Base-by-base conservation (phyloP, 1,140 invertebrate genomes). In the Oreohelix idahoensis region DNA sequence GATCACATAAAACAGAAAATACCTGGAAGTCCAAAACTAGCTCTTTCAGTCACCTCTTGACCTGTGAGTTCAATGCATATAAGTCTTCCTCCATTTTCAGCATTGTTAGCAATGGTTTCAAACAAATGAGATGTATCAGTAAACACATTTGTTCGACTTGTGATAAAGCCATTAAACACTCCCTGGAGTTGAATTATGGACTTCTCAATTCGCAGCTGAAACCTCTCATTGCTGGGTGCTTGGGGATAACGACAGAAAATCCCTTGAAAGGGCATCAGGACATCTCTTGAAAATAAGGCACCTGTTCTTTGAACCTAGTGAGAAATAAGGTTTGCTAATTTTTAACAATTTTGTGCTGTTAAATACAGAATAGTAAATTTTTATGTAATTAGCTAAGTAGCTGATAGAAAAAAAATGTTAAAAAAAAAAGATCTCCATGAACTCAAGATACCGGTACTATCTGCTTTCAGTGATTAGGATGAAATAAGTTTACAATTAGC, bases 41-140 rank as follows among this genome's bases (percentile, higher is more conserved):
- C 26, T 4, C 15, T 5, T 35, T n/a, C 13, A 8, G 51, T 8
- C 1, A 35, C 36, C 29, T 83, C 77, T n/a, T 84, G 75, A 0
- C 89, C 89, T 15, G 88, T 89, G 26, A 88, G 80, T 66, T 89
- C 88, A 2, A 89, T 70, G 70, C 87, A 86, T 4, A 89, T 66
- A 45, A 89, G 84, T 42, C 89, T 76, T 0, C 87, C 86, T 20
- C 89, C 89, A 36, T 63, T 70, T 26, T 81, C 49, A 26, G 89
- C 80, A 63, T 85, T 77, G 69, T 84, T 82, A 11, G 79, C 38
- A 17, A 89, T 89, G 13, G 83, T 84, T 38, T 87, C 77, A 20
- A 84, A 82, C 0, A 89, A 38, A 66, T 89, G 87, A 29, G 79
- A 69, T 0, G 83, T 82, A 39, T 89, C 84, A 0, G 86, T 81